These are phyloP conservation scores for Pelecanus crispus DNA, from an alignment of 2,113 vertebrate genomes.

Conservation along the genomic window DNA sequence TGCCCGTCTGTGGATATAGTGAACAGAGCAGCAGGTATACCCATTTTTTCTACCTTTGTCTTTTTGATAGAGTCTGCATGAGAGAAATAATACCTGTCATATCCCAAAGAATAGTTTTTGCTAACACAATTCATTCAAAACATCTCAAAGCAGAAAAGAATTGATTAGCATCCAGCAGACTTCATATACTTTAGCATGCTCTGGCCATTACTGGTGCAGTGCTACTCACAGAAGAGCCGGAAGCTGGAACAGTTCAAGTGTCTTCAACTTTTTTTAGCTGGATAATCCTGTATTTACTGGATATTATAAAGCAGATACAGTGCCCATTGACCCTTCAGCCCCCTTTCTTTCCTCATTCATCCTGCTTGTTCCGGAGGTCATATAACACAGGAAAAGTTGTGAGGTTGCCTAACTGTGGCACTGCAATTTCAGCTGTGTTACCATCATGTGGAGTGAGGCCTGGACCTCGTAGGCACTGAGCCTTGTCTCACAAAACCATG, in stretches of 20 bases:
- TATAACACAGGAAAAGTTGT: fast-evolving
- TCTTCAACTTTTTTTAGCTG: not conserved
- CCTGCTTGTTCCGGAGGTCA: not conserved
- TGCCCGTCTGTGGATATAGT: not conserved
- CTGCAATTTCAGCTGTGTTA: not conserved
- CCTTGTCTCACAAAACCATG: not conserved
- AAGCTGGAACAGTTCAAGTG: not conserved
- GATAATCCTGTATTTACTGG: not conserved
- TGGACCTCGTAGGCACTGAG: not conserved
- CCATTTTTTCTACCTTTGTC: not conserved
- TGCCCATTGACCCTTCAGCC: fast-evolving
- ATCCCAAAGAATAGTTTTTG: not conserved
- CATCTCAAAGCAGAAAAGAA: not conserved
- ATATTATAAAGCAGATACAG: not conserved
- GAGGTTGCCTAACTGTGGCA: not conserved
- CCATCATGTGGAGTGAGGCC: not conserved
- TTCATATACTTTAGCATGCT: not conserved
- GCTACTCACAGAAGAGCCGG: not conserved
- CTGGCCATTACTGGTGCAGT: not conserved
- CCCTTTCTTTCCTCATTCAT: not conserved
- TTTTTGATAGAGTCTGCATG: not conserved
- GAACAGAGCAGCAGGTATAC: not conserved
- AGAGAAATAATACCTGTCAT: not conserved
- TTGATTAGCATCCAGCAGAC: not conserved
- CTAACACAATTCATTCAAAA: not conserved